Evolutionary conservation across 2,888 invertebrate species (phyloP), one percentile per base, ranked within the genome.

Genomic region (Athripsodes cinereus): DNA sequence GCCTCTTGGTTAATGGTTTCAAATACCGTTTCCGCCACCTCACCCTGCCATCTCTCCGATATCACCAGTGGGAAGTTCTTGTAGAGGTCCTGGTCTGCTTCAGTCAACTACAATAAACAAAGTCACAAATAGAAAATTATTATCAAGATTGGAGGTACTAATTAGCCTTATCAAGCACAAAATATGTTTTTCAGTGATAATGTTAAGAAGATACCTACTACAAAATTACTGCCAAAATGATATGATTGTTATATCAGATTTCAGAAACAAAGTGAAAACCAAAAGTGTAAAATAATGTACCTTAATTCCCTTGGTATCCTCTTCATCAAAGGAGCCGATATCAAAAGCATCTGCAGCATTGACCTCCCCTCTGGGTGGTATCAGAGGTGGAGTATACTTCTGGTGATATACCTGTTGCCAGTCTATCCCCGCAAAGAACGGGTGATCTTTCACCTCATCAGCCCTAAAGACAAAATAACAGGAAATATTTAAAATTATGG

Each of bases 261-360:
- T 5, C 20, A 48, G 5, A 13, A 21, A 10, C 13, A 50, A 21
- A 13, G n/a, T n/a, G n/a, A n/a, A n/a, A n/a, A n/a, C n/a, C n/a
- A 16, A 20, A 2, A 46, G n/a, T n/a, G n/a, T n/a, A n/a, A n/a
- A n/a, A n/a, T n/a, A n/a, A n/a, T 53, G 63, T 69, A 89, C 89
- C 82, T 97, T 97, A 68, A 98, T 97, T 64, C 98, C 98, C 75
- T 99, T 99, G 26, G 98, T 98, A 72, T 99, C 99, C 73, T 99
- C 99, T 72, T 99, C 99, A 71, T 99, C 99, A 75, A 99, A 99
- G 65, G 97, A 97, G 64, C 99, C 99, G 70, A 99, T 99, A 72
- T 98, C 98, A 74, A 99, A 99, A 22, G 99, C 99, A 75, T 99
- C 99, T 1, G 99, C 99, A 2, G 99, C 99, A 76, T 99, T 99